Conservation (phyloP, 2,888 invertebrate species). For the Pecten maximus region DNA sequence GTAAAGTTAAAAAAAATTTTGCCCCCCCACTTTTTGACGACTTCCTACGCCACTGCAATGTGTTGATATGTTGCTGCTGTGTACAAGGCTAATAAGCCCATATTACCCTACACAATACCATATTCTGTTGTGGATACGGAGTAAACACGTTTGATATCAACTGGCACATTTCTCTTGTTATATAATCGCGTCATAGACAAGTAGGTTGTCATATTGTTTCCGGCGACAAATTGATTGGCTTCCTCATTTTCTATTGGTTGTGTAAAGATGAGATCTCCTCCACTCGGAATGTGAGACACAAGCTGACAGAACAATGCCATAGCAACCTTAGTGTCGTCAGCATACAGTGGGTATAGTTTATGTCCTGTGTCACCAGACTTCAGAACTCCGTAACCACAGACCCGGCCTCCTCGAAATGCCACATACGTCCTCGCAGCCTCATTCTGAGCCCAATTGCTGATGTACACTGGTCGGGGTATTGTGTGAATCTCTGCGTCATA, state of each 20-base stretch:
- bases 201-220: constrained; percentile 62
- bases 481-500: constrained; percentile 69
- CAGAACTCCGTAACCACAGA: constrained; percentile 67
- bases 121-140: constrained; percentile 67
- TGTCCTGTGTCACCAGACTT: constrained; percentile 62
- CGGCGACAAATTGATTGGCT: constrained; percentile 63
- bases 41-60: too few species aligned
- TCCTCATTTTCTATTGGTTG: constrained; percentile 66
- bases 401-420: constrained; percentile 61
- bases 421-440: constrained; percentile 59
- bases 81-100: too few species aligned
- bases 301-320: constrained; percentile 64
- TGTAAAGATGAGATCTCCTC: constrained; percentile 65
- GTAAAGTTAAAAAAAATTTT: too few species aligned
- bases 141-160: constrained; percentile 63
- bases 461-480: constrained; percentile 65
- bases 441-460: constrained; percentile 64
- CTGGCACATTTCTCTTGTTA: constrained; percentile 66
- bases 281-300: constrained; percentile 61
- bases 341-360: constrained; percentile 68
- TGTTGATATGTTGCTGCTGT: too few species aligned
- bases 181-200: constrained; percentile 69
- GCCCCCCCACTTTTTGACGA: too few species aligned
- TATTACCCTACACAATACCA: constrained; percentile 58
- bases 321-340: constrained; percentile 63